phyloP scores from a whole-genome alignment of 1,140 invertebrate genomes.

The Cheumatopsyche charites region DNA sequence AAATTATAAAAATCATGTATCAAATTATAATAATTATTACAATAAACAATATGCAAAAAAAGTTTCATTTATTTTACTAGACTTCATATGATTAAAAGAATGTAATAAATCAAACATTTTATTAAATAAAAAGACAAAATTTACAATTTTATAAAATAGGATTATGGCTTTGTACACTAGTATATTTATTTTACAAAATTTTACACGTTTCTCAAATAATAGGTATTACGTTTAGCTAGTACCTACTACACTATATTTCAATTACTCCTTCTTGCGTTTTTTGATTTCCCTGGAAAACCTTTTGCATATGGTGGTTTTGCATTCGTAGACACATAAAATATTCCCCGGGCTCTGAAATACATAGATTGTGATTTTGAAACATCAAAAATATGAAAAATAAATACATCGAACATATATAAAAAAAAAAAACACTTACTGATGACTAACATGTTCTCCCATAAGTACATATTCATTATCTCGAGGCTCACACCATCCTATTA shows the following conservation, averaged over 20 bases:
- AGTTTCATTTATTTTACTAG: neutral
- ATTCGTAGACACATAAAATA: conserved; percentile 86
- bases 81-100: neutral
- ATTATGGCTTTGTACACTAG: neutral
- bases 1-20: neutral
- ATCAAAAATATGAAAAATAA: conserved; percentile 5
- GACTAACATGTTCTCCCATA: conserved; percentile 81
- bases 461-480: conserved; percentile 76
- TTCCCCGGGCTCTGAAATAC: conserved; percentile 73
- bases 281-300: conserved; percentile 72
- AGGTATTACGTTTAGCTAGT: too few species aligned
- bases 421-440: conserved; percentile 64
- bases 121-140: neutral
- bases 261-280: neutral
- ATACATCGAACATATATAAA: neutral
- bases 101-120: too few species aligned
- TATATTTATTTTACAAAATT: conserved; percentile 46
- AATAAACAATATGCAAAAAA: neutral
- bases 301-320: conserved; percentile 81
- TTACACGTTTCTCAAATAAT: too few species aligned
- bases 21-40: conserved; percentile 12
- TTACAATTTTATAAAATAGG: neutral
- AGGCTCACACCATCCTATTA: conserved; percentile 81
- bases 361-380: conserved; percentile 40
- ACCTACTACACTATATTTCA: neutral